Evolutionary conservation across 2,797 vertebrate genomes (phyloP).

Genomic region (Rhincodon typus): DNA sequence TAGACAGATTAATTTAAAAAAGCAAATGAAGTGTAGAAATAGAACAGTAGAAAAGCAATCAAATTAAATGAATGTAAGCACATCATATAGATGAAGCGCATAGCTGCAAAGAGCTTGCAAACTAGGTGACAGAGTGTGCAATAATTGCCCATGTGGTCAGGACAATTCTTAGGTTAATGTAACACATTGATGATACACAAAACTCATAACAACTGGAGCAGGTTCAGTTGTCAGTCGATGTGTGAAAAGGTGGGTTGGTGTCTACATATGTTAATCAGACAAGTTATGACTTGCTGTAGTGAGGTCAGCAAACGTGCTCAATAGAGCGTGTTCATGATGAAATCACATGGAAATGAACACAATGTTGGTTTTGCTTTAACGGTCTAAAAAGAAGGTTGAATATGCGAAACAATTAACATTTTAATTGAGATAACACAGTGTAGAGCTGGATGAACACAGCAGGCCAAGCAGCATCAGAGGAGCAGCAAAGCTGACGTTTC

Average conservation of each 20-base stretch:
- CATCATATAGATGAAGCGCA: not conserved
- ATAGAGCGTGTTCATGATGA: not conserved
- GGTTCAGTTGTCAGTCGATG: not conserved
- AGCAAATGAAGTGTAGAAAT: not conserved
- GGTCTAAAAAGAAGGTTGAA: not conserved
- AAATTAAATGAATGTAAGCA: not conserved
- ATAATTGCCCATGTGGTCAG: not conserved
- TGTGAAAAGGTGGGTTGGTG: not conserved
- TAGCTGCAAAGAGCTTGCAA: not conserved
- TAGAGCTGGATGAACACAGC: too few species aligned
- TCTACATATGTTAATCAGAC: not conserved
- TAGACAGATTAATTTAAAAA: not conserved
- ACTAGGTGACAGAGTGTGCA: not conserved
- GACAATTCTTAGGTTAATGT: not conserved
- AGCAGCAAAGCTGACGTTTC: too few species aligned
- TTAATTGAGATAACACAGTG: not conserved
- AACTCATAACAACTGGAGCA: not conserved
- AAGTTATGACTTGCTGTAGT: not conserved
- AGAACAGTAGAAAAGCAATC: not conserved
- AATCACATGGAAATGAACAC: not conserved
- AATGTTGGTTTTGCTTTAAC: not conserved
- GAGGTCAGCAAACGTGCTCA: not conserved
- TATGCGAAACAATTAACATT: not conserved
- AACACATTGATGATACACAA: not conserved
- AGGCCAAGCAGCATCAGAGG: too few species aligned